A percentile compares a stretch with the other conserved stretches of the same genome.
Evolutionary conservation across 2,113 vertebrate genomes (phyloP).

Genomic region (Bos javanicus): DNA sequence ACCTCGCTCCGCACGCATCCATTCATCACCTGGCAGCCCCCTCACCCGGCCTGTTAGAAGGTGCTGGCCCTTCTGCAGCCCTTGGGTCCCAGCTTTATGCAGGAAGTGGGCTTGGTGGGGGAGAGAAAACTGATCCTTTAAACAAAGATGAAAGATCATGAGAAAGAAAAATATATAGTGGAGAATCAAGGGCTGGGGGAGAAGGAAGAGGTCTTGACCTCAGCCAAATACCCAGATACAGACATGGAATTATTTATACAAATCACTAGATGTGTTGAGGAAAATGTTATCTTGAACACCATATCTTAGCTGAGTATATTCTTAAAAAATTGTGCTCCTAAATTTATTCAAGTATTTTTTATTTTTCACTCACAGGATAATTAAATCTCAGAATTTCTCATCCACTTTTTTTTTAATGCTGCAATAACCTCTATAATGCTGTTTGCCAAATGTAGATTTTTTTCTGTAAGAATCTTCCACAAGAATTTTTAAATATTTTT

Average conservation of each 20-base stretch:
- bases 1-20: conserved; percentile 78
- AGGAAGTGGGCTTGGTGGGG: neutral
- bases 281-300: neutral
- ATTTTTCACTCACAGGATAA: neutral
- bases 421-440: neutral
- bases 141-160: conserved; percentile 35
- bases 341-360: neutral
- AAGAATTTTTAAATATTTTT: neutral
- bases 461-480: neutral
- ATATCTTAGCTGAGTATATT: neutral
- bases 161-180: neutral
- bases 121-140: conserved; percentile 14
- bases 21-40: conserved; percentile 77
- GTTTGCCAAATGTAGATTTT: neutral
- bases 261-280: neutral
- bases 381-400: neutral
- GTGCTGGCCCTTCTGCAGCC: conserved; percentile 72
- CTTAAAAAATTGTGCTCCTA: neutral
- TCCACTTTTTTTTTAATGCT: neutral
- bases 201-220: neutral
- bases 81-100: neutral
- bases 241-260: neutral
- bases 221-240: neutral
- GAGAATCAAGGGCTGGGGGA: neutral
- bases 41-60: conserved; percentile 72